Evolutionary conservation across 1,140 invertebrate species (phyloP), one percentile per base, ranked within the genome.

Genomic region (Oreohelix idahoensis): DNA sequence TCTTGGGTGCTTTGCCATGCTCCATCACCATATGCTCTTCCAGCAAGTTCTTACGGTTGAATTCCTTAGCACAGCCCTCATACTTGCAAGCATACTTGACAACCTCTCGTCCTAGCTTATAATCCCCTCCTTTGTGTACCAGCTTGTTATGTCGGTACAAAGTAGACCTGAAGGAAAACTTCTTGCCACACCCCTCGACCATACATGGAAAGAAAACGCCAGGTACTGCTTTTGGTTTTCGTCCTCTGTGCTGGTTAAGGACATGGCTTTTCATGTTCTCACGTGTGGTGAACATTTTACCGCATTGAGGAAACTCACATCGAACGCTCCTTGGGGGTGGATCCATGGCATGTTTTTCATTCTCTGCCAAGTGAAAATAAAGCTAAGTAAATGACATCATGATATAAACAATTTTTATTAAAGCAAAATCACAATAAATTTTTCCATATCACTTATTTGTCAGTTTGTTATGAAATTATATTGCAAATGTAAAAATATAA

Each of bases 1-100:
- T 66, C 36, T 79, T 66, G 45, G 78, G 78, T 2, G 39, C 15
- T 29, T 66, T 69, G 53, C 53, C 53, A 45, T 79, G 78, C 63
- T 66, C 79, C 79, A 80, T 80, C n/a, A 71, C 69, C 66, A 80
- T 66, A 49, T 80, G 66, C 39, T 80, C 79, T 23, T 70, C 79
- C 66, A 71, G 58, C 23, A 80, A 49, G 38, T 80, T 80, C 29
- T 80, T 80, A 20, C 79, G 63, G 29, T 80, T 80, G 66, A 80
- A 80, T 38, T 71, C 42, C 42, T 71, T 71, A 69, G 35, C 32
- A 69, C 77, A 79, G 26, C 58, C 58, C 15, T 79, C 77, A 32
- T 66, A 79, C 23, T 36, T 79, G 58, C 77, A 79, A 26, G 35
- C n/a, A 49, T 79, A 66, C 77, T 79, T 63, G 32, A 79, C 77